These are phyloP conservation scores for Dromius quadrimaculatus DNA, from an alignment of 2,888 invertebrate species.

Conservation along the genomic window DNA sequence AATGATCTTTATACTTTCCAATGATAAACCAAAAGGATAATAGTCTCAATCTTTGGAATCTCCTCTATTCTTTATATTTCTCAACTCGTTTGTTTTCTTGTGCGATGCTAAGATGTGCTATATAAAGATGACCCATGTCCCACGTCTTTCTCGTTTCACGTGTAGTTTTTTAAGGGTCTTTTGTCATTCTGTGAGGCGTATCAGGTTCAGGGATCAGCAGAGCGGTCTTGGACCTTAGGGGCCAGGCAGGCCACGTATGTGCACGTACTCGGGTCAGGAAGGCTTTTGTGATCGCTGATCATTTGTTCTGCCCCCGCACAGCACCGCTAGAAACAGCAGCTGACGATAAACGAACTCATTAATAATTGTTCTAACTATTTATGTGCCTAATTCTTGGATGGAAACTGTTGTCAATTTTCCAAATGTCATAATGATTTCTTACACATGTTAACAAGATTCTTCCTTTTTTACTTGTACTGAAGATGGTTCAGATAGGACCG, in stretches of 20 bases:
- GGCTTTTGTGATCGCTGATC: constrained; percentile 33
- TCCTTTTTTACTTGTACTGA: too few species aligned
- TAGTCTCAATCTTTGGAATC: too few species aligned
- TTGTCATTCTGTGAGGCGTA: constrained; percentile 42
- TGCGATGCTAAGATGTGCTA: constrained; percentile 7
- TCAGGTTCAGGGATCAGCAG: constrained; percentile 41
- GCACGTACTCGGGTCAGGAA: constrained; percentile 28
- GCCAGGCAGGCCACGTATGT: constrained; percentile 9
- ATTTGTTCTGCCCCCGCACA: background rate
- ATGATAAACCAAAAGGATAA: too few species aligned
- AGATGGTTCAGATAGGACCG: too few species aligned
- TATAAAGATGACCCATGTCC: constrained; percentile 46
- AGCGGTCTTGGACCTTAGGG: constrained; percentile 6
- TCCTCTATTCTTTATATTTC: too few species aligned
- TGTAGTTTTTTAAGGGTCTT: constrained; percentile 51
- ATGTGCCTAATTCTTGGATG: too few species aligned
- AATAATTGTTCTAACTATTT: too few species aligned
- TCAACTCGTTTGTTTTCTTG: too few species aligned
- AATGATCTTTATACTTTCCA: too few species aligned
- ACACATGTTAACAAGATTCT: too few species aligned
- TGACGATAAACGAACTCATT: background rate
- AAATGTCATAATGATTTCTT: too few species aligned
- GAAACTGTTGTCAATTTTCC: too few species aligned
- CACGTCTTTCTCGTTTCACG: constrained; percentile 35
- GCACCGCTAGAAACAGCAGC: background rate